phyloP scores from a whole-genome alignment of 2,888 invertebrate genomes.

The Agriopis leucophaearia region DNA sequence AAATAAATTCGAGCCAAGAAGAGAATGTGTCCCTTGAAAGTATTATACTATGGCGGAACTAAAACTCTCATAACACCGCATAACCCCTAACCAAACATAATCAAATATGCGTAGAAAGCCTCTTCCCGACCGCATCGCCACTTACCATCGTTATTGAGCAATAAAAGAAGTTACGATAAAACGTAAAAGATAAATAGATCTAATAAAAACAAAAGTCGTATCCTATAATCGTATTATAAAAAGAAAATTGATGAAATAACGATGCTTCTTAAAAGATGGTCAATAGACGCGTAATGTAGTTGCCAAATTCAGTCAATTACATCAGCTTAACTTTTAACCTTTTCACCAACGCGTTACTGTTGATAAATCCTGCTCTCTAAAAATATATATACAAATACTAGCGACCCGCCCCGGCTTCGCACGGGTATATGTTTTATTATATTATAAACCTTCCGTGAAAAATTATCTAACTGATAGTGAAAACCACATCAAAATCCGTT shows the following conservation, averaged over 20 bases:
- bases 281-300: background rate
- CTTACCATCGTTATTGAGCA: slow-evolving; percentile 29
- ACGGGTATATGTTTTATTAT: too few relatives aligned
- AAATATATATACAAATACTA: too few relatives aligned
- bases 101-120: slow-evolving; percentile 26
- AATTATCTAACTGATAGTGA: too few relatives aligned
- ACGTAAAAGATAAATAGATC: slow-evolving; percentile 55
- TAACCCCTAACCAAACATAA: slow-evolving; percentile 21
- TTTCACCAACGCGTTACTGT: background rate
- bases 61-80: slow-evolving; percentile 13
- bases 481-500: too few relatives aligned
- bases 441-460: too few relatives aligned
- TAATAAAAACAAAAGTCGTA: slow-evolving; percentile 56
- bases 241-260: slow-evolving; percentile 64
- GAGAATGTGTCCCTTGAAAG: slow-evolving; percentile 11
- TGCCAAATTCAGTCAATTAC: slow-evolving; percentile 14
- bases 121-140: slow-evolving; percentile 26
- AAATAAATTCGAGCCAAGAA: background rate
- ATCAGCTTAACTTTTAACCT: background rate
- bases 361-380: too few relatives aligned
- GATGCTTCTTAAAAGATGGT: slow-evolving; percentile 43
- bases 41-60: slow-evolving; percentile 11
- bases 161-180: slow-evolving; percentile 41
- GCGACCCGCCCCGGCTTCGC: too few relatives aligned
- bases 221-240: slow-evolving; percentile 63